Base-by-base conservation (phyloP, 2,888 invertebrate species). In the Lithophane ornitopus region DNA sequence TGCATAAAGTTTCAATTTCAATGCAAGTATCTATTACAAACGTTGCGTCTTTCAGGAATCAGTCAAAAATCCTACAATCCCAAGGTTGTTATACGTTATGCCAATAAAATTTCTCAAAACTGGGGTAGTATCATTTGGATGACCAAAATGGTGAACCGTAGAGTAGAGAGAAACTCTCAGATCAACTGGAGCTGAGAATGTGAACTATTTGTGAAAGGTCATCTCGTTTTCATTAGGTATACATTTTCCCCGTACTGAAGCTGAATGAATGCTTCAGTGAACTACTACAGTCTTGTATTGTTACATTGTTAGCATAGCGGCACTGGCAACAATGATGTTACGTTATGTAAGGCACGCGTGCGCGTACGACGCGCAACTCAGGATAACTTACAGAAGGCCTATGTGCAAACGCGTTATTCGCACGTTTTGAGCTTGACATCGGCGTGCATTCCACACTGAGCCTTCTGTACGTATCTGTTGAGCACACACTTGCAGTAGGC, bases 261-360 rank as follows among this genome's bases (percentile, higher is more conserved):
- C n/a, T 73, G 72, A 82, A 86, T 78, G 67, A 83, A 70, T 82
- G 41, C 41, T 86, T 82, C 69, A 67, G 63, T 22, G 72, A 70
- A 72, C 39, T 56, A 49, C 58, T 34, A 41, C 58, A 59, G 59
- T 34, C 70, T 77, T 63, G 78, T 85, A 71, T 59, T 67, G 85
- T 74, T 62, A 34, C 72, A 70, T 80, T 78, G 86, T 85, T 72
- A 63, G 56, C 58, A 58, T 62, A 58, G 74, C n/a, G 70, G 72
- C 65, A 41, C 46, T 73, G 56, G 58, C 70, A 62, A 86, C 87
- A 88, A 73, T 76, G 69, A 75, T 86, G 80, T 75, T 71, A 69
- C 61, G 68, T 70, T 58, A 74, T 26, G 46, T 62, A 34, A 68
- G 74, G 76, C 84, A 71, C 74, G 84, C 80, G 86, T 52, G 75